These are phyloP conservation scores for Catostomus latipinnis DNA, from an alignment of 2,797 vertebrate genomes.

Conservation along the genomic window DNA sequence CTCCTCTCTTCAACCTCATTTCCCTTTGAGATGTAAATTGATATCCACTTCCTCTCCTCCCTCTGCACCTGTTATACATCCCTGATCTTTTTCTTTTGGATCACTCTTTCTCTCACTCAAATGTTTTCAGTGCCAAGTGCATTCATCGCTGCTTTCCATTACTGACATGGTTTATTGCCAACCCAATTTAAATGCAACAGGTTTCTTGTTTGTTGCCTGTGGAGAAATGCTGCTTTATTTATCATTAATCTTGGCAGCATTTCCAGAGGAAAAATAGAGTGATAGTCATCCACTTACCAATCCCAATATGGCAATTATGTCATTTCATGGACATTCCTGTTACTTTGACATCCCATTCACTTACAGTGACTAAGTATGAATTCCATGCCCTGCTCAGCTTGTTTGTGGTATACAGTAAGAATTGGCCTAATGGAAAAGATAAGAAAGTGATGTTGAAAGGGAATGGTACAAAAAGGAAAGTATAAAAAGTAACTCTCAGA, in stretches of 20 bases:
- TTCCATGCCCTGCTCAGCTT: background rate
- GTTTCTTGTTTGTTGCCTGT: constrained; percentile 2
- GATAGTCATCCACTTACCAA: background rate
- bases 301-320: background rate
- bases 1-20: constrained; percentile 1
- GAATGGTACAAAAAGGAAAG: no score
- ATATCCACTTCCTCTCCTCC: background rate
- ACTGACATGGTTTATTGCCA: background rate
- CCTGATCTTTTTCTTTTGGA: constrained; percentile 15
- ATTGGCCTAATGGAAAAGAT: no score
- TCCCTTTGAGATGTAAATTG: background rate
- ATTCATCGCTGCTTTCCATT: background rate
- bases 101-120: background rate
- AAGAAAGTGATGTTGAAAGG: background rate
- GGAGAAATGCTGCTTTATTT: background rate
- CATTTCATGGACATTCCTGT: background rate
- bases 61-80: background rate
- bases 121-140: background rate
- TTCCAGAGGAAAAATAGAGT: background rate
- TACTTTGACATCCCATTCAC: background rate
- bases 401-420: background rate
- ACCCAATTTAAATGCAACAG: background rate
- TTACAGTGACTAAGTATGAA: background rate
- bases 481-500: background rate
- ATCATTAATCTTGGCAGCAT: background rate